Evolutionary conservation across 1,140 invertebrate species (phyloP), one percentile per base, ranked within the genome.

Genomic region (Saccostrea glomerata): DNA sequence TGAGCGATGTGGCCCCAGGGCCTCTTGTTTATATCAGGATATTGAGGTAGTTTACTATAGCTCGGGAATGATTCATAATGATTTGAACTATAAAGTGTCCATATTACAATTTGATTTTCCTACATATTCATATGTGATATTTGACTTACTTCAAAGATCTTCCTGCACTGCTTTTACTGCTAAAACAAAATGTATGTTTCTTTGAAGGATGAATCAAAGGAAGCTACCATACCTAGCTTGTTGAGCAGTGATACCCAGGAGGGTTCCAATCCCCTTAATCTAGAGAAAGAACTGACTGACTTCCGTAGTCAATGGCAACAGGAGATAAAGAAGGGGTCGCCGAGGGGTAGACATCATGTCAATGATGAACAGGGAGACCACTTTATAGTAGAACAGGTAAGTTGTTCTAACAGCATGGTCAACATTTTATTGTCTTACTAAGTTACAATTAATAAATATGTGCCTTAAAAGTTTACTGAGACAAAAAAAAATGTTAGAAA

Each of bases 301-400:
- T 94, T 94, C 89, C 91, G 94, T 25, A 85, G 90, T 66, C 89
- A 92, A 36, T 94, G 94, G 94, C 91, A 93, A 82, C 89, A 92
- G 40, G 94, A 94, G 84, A 84, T 93, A 89, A 86, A 36, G 82
- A 63, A 12, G 85, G 85, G 73, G 83, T 88, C 63, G 40, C 60
- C 73, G 60, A 63, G 63, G 15, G 11, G 60, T 36, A 54, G 13
- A 82, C 40, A 85, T 85, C 40, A 12, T 73, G 47, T 56, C 84
- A 58, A 82, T 66, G 73, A 73, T 47, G 47, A 66, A 54, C 17
- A 85, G 83, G 20, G 87, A 90, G 82, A 84, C 86, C 88, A 88
- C 77, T 84, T 55, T 84, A 54, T 84, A n/a, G 25, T 84, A n/a
- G 82, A 84, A 54, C 82, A 84, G 82, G 82, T 84, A 30, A 5